Conservation (phyloP, 2,113 vertebrate genomes). For the Gallinago jamesoni region DNA sequence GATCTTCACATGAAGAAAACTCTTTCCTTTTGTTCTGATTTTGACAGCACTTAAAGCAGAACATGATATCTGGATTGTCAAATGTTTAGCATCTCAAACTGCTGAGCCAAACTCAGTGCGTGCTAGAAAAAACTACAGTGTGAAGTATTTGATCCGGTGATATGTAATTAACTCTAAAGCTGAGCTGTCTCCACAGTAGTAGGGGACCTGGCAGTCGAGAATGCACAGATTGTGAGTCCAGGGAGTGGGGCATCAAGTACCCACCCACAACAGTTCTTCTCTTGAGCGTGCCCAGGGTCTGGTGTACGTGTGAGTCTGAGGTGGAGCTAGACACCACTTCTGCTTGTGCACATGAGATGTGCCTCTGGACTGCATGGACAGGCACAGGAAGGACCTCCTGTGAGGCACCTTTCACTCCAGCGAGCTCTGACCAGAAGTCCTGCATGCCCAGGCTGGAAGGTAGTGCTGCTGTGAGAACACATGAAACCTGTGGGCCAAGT, state of each 20-base stretch:
- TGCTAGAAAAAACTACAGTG: neutral
- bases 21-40: neutral
- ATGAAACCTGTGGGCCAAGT: neutral
- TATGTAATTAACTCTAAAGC: neutral
- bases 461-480: neutral
- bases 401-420: neutral
- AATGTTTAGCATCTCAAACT: neutral
- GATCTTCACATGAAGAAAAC: neutral
- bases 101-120: neutral
- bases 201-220: neutral
- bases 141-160: neutral
- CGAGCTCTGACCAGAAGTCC: neutral
- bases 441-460: neutral
- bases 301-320: neutral
- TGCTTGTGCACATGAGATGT: neutral
- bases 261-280: neutral
- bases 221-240: conserved; percentile 10
- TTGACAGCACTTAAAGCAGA: neutral
- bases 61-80: neutral
- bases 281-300: neutral
- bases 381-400: neutral
- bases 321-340: neutral
- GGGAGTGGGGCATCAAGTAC: neutral
- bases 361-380: neutral
- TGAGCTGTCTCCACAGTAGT: neutral